These are phyloP conservation scores for Sphecodes monilicornis DNA, from an alignment of 2,888 invertebrate species.

Conservation along the genomic window DNA sequence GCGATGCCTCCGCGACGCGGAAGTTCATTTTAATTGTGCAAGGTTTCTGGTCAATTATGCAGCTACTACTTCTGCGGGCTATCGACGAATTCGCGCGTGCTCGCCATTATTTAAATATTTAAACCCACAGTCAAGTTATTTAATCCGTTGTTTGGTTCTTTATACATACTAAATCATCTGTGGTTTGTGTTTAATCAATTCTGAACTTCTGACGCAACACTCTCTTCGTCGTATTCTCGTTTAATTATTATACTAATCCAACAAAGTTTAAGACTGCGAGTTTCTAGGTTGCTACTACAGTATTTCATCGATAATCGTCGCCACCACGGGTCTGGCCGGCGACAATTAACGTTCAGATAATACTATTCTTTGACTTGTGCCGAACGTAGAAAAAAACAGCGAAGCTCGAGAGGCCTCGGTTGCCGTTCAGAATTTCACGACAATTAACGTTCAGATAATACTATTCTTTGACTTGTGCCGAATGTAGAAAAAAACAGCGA, in stretches of 20 bases:
- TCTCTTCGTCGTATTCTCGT: background rate
- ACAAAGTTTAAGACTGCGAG: background rate
- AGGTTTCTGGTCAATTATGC: conserved; percentile 59
- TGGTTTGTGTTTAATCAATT: background rate
- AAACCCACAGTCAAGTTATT: background rate
- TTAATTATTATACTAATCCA: background rate
- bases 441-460: too few relatives aligned
- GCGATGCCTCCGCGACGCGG: conserved; percentile 20
- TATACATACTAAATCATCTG: background rate
- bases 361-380: too few relatives aligned
- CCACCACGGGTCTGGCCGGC: too few relatives aligned
- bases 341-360: too few relatives aligned
- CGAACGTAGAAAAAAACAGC: too few relatives aligned
- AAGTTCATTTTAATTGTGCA: conserved; percentile 61
- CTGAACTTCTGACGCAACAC: background rate
- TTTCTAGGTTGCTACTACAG: background rate
- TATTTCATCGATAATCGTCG: too few relatives aligned
- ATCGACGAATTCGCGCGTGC: conserved; percentile 14
- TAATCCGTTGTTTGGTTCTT: background rate
- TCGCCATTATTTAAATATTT: conserved; percentile 22
- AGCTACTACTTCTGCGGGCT: background rate
- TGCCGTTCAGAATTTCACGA: too few relatives aligned
- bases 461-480: too few relatives aligned
- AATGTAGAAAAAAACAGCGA: too few relatives aligned
- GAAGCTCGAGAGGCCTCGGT: too few relatives aligned